Evolutionary conservation across 2,888 invertebrate genomes (phyloP).

Genomic region (Drosophila affinis): DNA sequence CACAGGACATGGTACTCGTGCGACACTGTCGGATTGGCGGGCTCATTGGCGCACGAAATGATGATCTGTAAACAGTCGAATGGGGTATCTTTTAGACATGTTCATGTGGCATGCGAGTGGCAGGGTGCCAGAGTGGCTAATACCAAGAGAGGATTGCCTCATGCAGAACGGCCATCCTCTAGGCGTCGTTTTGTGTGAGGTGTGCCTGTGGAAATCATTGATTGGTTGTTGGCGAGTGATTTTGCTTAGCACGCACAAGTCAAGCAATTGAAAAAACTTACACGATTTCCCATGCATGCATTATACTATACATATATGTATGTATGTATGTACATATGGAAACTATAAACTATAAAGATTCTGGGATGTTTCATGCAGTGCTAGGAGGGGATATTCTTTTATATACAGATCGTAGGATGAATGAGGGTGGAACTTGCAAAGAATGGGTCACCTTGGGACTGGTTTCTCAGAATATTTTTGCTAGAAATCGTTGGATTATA

Average conservation of each 20-base stretch:
- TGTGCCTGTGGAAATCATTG: slow-evolving; percentile 15
- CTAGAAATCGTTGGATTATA: background rate
- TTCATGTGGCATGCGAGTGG: background rate
- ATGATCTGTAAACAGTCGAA: slow-evolving; percentile 87
- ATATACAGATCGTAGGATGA: background rate
- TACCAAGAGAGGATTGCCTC: slow-evolving; percentile 51
- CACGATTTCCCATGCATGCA: slow-evolving; percentile 39
- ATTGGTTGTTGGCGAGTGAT: slow-evolving; percentile 46
- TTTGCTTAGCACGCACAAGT: slow-evolving; percentile 79
- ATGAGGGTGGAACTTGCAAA: background rate
- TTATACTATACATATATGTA: too few species aligned
- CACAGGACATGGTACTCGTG: slow-evolving; percentile 93
- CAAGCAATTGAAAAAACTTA: slow-evolving; percentile 81
- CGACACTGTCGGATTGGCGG: slow-evolving; percentile 93
- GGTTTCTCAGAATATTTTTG: background rate
- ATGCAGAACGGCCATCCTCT: slow-evolving; percentile 67
- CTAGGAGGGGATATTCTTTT: background rate
- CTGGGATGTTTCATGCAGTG: slow-evolving; percentile 15
- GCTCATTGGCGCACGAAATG: slow-evolving; percentile 95
- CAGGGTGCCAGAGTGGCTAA: background rate
- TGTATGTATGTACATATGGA: too few species aligned
- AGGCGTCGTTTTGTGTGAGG: slow-evolving; percentile 57
- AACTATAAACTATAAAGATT: background rate
- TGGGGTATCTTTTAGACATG: slow-evolving; percentile 12
- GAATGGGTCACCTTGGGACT: background rate